Evolutionary conservation across 2,797 vertebrate genomes (phyloP).

Genomic region (Cetoscarus ocellatus): DNA sequence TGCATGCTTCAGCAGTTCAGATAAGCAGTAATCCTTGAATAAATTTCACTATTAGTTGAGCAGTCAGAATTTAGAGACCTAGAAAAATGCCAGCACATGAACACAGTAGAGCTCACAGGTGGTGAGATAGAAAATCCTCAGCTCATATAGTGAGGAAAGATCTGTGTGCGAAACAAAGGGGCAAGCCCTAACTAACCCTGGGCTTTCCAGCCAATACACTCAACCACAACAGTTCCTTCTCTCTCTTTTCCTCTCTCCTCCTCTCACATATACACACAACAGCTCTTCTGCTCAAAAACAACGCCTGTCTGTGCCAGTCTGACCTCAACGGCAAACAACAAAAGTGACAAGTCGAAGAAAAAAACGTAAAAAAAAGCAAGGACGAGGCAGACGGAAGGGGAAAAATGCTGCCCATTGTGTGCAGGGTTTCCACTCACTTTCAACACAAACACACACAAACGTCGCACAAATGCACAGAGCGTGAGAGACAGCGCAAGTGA

Average conservation of each 20-base stretch:
- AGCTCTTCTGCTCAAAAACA: conserved; percentile 40
- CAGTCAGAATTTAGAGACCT: conserved; percentile 7
- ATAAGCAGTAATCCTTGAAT: not conserved
- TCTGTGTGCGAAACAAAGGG: conserved; percentile 59
- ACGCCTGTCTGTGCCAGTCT: conserved; percentile 61
- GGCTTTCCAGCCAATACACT: conserved; percentile 41
- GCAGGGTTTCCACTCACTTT: conserved; percentile 47
- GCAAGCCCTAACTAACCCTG: conserved; percentile 48
- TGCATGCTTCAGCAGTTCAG: not conserved
- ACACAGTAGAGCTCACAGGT: conserved; percentile 36
- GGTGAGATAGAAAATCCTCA: conserved; percentile 5
- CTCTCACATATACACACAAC: conserved; percentile 4
- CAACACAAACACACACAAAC: conserved; percentile 13
- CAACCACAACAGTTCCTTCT: conserved; percentile 27
- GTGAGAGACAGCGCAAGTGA: conserved; percentile 48
- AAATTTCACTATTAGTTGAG: conserved; percentile 6
- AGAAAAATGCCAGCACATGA: conserved; percentile 11
- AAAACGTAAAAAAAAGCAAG: conserved; percentile 37
- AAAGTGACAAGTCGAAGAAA: conserved; percentile 54
- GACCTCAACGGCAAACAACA: conserved; percentile 61
- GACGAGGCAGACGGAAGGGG: conserved; percentile 39
- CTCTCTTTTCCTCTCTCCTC: conserved; percentile 4
- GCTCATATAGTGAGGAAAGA: not conserved
- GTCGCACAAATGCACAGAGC: conserved; percentile 3
- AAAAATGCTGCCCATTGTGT: conserved; percentile 56